phyloP scores from a whole-genome alignment of 2,797 vertebrate species.

The Enteromius radiatus region DNA sequence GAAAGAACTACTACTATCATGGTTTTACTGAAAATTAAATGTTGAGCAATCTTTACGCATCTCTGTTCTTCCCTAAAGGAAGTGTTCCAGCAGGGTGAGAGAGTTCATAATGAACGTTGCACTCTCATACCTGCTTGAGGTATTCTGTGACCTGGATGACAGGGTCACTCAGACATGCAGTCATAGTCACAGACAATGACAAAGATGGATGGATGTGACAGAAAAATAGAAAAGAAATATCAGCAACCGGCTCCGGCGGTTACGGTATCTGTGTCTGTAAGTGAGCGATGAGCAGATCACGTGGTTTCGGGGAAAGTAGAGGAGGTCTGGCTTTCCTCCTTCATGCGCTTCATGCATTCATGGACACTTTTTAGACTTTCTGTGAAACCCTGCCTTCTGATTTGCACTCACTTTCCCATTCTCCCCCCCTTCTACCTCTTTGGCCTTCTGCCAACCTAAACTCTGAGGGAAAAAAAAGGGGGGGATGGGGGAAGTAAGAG shows the following conservation, averaged over 20 bases:
- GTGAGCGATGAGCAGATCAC: constrained; percentile 66
- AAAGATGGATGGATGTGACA: constrained; percentile 36
- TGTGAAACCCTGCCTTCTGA: constrained; percentile 59
- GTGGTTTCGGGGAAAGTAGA: constrained; percentile 76
- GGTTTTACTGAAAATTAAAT: not conserved
- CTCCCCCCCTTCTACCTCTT: constrained; percentile 58
- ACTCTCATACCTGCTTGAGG: constrained; percentile 6
- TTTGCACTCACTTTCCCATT: constrained; percentile 31
- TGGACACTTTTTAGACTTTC: constrained; percentile 59
- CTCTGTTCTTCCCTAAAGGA: not conserved
- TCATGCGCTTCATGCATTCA: constrained; percentile 26
- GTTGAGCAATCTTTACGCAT: not conserved
- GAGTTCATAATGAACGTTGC: not conserved
- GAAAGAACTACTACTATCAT: not conserved
- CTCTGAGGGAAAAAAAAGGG: constrained; percentile 34
- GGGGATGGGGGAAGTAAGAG: constrained; percentile 32
- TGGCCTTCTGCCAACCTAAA: constrained; percentile 65
- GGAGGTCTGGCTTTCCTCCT: constrained; percentile 70
- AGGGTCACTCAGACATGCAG: not conserved
- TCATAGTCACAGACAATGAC: constrained; percentile 2
- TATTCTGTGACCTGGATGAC: not conserved
- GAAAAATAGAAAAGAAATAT: constrained; percentile 48
- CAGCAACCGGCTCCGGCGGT: constrained; percentile 68
- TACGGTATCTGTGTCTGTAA: not conserved
- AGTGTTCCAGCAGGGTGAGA: not conserved